Conservation (phyloP, 2,888 invertebrate species). For the Dione juno region DNA sequence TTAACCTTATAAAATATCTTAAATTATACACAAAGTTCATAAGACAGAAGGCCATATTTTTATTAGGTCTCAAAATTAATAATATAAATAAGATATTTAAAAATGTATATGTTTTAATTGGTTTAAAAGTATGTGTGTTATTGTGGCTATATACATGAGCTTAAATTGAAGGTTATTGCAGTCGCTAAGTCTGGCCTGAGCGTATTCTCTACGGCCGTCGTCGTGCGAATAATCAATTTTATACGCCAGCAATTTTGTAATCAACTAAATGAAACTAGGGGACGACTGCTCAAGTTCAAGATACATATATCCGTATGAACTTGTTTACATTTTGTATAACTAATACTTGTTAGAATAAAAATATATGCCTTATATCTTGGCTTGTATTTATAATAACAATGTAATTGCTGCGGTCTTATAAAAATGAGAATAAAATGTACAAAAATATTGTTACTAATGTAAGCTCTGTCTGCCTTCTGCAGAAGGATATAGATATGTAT, state of each 20-base stretch:
- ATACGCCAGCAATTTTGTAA: slow-evolving; percentile 24
- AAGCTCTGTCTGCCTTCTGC: no score
- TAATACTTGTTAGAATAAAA: neutral
- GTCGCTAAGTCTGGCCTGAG: slow-evolving; percentile 4
- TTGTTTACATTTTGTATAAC: slow-evolving; percentile 6
- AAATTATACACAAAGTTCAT: no score
- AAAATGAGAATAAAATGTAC: no score
- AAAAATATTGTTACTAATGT: no score
- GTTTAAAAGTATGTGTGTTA: slow-evolving; percentile 9
- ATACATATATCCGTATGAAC: slow-evolving; percentile 14
- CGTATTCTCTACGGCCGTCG: slow-evolving; percentile 20
- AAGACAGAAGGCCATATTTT: no score
- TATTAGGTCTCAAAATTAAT: neutral
- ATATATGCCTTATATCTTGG: neutral
- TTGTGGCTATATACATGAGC: neutral
- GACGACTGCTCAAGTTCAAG: slow-evolving; percentile 20
- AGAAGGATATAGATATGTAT: no score
- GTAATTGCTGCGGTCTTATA: neutral
- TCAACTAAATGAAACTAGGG: slow-evolving; percentile 17
- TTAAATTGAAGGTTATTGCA: slow-evolving; percentile 24
- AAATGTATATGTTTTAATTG: neutral
- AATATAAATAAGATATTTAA: neutral
- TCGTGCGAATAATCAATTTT: slow-evolving; percentile 22
- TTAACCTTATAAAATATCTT: no score
- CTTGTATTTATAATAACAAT: no score